These are phyloP conservation scores for Drosophila silvestris DNA, from an alignment of 2,888 invertebrate genomes.

Conservation along the genomic window DNA sequence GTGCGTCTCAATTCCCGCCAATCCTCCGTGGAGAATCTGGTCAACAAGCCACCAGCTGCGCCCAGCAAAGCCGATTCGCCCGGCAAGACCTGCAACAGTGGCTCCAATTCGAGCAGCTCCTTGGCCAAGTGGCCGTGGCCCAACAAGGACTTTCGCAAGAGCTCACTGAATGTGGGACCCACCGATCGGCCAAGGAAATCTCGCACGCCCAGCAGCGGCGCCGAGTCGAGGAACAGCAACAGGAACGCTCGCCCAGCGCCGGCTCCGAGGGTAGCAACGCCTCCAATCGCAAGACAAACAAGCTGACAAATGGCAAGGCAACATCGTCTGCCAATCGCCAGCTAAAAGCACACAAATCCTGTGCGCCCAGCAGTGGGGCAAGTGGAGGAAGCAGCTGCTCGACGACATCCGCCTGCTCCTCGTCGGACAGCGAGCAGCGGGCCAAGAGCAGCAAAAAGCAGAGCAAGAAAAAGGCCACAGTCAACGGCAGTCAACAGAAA, in stretches of 20 bases:
- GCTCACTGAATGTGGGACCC: slow-evolving; percentile 89
- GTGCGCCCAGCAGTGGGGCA: slow-evolving; percentile 74
- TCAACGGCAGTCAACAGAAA: slow-evolving; percentile 41
- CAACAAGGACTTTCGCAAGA: slow-evolving; percentile 91
- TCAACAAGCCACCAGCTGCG: slow-evolving; percentile 68
- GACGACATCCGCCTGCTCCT: slow-evolving; percentile 46
- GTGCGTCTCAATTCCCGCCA: slow-evolving; percentile 80
- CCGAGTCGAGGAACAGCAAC: slow-evolving; percentile 80
- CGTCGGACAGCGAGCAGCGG: slow-evolving; percentile 79
- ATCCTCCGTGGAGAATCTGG: slow-evolving; percentile 82
- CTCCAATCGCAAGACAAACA: slow-evolving; percentile 69
- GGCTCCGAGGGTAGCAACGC: slow-evolving; percentile 86
- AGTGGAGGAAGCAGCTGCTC: slow-evolving; percentile 82
- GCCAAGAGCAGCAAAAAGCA: slow-evolving; percentile 71
- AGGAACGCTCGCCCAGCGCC: slow-evolving; percentile 85
- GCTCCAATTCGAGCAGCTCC: slow-evolving; percentile 53
- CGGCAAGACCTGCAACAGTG: slow-evolving; percentile 82
- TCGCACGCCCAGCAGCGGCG: slow-evolving; percentile 84
- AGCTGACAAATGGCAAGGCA: slow-evolving; percentile 21
- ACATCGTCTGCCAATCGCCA: slow-evolving; percentile 78
- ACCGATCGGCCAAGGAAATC: slow-evolving; percentile 84
- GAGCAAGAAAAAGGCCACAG: slow-evolving; percentile 72
- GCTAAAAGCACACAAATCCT: slow-evolving; percentile 63
- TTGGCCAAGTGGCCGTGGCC: slow-evolving; percentile 85
- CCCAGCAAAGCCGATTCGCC: slow-evolving; percentile 84